A percentile compares a stretch with the other conserved stretches of the same genome.
These are phyloP conservation scores for Polyploca ridens DNA, from an alignment of 2,888 invertebrate species.

Conservation along the genomic window DNA sequence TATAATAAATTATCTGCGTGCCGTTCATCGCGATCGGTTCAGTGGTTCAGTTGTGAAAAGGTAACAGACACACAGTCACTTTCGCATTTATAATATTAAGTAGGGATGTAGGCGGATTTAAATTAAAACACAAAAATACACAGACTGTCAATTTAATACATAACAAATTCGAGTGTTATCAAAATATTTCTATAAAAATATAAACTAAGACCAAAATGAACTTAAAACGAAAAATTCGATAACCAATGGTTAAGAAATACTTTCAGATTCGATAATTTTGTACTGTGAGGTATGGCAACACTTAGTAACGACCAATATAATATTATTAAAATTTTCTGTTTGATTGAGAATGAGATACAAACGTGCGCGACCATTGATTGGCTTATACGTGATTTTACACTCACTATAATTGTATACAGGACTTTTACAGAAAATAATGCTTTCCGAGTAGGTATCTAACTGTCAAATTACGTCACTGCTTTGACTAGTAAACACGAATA, in stretches of 20 bases:
- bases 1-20: no score
- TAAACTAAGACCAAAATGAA: slow-evolving; percentile 1
- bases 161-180: slow-evolving; percentile 9
- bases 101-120: not conserved
- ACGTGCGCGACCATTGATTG: not conserved
- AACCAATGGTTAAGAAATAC: not conserved
- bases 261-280: not conserved
- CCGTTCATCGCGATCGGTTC: no score
- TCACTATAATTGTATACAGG: no score
- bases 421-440: no score
- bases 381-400: no score
- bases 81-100: no score
- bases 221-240: not conserved
- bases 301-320: not conserved
- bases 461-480: no score
- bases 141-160: not conserved
- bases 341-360: not conserved
- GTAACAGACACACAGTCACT: no score
- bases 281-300: not conserved
- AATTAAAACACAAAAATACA: not conserved
- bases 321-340: not conserved
- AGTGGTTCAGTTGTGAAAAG: no score
- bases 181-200: slow-evolving; percentile 7
- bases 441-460: no score
- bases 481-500: no score